Conservation (phyloP, 2,888 invertebrate genomes). For the Sericinus montela region DNA sequence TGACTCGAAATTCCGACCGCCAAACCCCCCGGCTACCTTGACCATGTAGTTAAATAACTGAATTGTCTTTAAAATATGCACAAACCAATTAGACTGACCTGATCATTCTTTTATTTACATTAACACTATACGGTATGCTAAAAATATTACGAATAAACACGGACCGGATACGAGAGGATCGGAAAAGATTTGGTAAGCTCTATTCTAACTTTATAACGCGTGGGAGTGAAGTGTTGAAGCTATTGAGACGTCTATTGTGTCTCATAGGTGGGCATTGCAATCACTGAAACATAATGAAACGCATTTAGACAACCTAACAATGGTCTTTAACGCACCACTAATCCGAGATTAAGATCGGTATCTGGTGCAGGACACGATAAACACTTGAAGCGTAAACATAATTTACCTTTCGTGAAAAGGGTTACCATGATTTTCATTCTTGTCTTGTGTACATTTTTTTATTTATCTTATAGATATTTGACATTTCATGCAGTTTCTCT, state of each 20-base stretch:
- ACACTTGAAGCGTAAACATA: constrained; percentile 67
- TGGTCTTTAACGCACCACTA: constrained; percentile 50
- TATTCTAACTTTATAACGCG: constrained; percentile 41
- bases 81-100: no score
- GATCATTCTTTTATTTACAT: no score
- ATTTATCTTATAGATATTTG: no score
- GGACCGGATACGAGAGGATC: constrained; percentile 44
- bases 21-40: no score
- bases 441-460: no score
- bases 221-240: constrained; percentile 49
- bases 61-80: no score
- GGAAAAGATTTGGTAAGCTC: constrained; percentile 36
- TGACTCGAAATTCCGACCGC: no score
- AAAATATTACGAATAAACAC: constrained; percentile 2
- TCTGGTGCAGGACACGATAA: constrained; percentile 57
- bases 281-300: constrained; percentile 37
- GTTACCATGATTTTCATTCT: constrained; percentile 10
- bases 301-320: constrained; percentile 56
- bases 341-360: constrained; percentile 70
- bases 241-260: constrained; percentile 47
- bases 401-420: constrained; percentile 33
- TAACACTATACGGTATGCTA: no score
- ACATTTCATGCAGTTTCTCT: neutral
- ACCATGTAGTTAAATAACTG: no score
- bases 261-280: constrained; percentile 57